Conservation (phyloP, 1,140 invertebrate genomes). For the Drosophila willistoni region DNA sequence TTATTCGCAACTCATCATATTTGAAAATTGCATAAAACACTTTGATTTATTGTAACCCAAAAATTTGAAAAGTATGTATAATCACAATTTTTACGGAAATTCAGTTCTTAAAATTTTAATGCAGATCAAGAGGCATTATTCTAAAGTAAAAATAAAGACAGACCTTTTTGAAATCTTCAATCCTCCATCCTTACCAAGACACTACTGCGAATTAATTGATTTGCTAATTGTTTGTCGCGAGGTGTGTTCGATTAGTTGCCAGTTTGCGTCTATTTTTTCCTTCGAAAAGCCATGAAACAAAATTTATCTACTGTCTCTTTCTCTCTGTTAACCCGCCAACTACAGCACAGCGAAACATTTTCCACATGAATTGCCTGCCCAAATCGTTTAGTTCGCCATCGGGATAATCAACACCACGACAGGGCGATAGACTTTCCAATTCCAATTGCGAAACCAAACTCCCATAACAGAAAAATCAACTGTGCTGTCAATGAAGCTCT, state of each 20-base stretch:
- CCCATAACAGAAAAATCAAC: slow-evolving; percentile 39
- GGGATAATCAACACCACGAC: slow-evolving; percentile 47
- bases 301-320: not conserved
- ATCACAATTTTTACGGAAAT: too few species aligned
- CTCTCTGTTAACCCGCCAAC: not conserved
- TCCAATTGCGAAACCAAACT: not conserved
- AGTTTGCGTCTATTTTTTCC: not conserved
- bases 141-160: too few species aligned
- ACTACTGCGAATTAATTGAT: too few species aligned
- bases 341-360: not conserved
- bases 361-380: not conserved
- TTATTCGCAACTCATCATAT: too few species aligned
- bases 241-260: not conserved
- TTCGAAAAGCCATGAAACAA: not conserved
- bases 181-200: too few species aligned
- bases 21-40: too few species aligned
- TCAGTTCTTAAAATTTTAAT: too few species aligned
- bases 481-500: slow-evolving; percentile 40
- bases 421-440: slow-evolving; percentile 11
- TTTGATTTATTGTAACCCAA: too few species aligned
- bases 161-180: too few species aligned
- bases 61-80: too few species aligned
- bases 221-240: too few species aligned
- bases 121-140: too few species aligned
- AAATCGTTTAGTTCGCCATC: slow-evolving; percentile 14